Conservation (phyloP, 2,113 vertebrate genomes). For the Rhea americana region DNA sequence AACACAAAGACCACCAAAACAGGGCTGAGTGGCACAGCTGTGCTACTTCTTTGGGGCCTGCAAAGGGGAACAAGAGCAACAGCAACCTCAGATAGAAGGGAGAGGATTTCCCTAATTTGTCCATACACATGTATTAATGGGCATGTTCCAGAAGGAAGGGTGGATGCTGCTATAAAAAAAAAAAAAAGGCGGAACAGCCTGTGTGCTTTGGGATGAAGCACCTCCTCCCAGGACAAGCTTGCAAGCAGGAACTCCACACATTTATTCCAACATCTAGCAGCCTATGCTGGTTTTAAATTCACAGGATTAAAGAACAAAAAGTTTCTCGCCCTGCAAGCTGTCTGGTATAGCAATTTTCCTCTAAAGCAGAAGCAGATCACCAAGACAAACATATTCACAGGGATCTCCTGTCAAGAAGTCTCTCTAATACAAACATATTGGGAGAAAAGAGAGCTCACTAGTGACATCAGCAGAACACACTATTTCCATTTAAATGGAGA, state of each 20-base stretch:
- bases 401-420: constrained; percentile 63
- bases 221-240: not conserved
- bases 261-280: not conserved
- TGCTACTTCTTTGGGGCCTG: accelerated
- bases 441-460: constrained; percentile 59
- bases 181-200: not conserved
- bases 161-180: not conserved
- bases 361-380: constrained; percentile 29
- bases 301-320: not conserved
- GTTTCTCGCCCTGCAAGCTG: not conserved
- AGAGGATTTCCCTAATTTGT: not conserved
- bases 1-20: not conserved
- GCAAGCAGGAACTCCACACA: not conserved
- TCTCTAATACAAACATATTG: constrained; percentile 39
- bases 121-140: not conserved
- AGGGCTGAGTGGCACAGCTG: not conserved
- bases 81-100: not conserved
- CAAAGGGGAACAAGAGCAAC: not conserved
- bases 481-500: constrained; percentile 66
- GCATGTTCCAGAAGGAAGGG: not conserved
- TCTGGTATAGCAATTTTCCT: constrained; percentile 45
- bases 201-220: not conserved
- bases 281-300: not conserved
- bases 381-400: constrained; percentile 45
- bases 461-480: constrained; percentile 67